phyloP scores from a whole-genome alignment of 2,888 invertebrate species.

The Melieria crassipennis region DNA sequence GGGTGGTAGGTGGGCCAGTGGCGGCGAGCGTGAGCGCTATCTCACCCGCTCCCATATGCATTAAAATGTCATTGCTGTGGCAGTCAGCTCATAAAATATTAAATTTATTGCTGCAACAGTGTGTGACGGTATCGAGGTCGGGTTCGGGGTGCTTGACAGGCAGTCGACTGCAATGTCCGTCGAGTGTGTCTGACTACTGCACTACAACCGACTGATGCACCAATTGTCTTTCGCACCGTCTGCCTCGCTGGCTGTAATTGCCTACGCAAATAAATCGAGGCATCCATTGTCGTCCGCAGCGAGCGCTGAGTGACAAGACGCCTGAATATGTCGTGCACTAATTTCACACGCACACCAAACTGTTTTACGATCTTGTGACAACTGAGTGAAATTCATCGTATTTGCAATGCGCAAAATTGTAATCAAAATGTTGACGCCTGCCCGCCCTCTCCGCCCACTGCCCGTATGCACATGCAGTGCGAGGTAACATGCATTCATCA shows the following conservation, averaged over 20 bases:
- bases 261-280: too few relatives aligned
- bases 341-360: not conserved
- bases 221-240: too few relatives aligned
- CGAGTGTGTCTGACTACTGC: too few relatives aligned
- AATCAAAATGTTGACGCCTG: not conserved
- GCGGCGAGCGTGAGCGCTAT: conserved; percentile 6
- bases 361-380: not conserved
- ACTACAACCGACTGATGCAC: too few relatives aligned
- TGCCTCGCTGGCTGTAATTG: too few relatives aligned
- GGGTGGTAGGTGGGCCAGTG: too few relatives aligned
- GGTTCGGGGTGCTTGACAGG: too few relatives aligned
- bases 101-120: conserved; percentile 23
- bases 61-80: conserved; percentile 28
- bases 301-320: too few relatives aligned
- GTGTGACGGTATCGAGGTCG: conserved; percentile 1
- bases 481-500: too few relatives aligned
- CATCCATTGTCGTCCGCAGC: too few relatives aligned
- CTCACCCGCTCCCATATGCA: conserved; percentile 29
- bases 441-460: not conserved
- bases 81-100: conserved; percentile 27
- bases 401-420: conserved; percentile 1
- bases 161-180: too few relatives aligned
- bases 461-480: not conserved
- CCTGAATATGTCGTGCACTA: too few relatives aligned
- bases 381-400: not conserved